Conservation (phyloP, 2,113 vertebrate species). For the Mus musculus region DNA sequence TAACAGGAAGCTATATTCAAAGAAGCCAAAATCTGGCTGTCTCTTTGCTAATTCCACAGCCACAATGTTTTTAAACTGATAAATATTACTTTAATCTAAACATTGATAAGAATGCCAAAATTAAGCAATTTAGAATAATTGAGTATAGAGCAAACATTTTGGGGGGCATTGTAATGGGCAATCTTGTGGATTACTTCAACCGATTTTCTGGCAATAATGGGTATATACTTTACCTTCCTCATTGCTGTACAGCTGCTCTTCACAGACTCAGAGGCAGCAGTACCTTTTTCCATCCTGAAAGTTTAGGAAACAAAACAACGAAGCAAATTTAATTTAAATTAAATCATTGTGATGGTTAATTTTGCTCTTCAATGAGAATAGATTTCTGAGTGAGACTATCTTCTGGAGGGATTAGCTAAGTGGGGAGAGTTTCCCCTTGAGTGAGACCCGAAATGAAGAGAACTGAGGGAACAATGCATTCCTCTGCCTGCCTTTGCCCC, state of each 20-base stretch:
- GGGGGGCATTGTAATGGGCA: not conserved
- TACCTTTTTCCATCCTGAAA: not conserved
- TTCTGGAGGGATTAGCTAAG: not conserved
- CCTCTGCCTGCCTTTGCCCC: too few species aligned
- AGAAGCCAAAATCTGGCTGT: not conserved
- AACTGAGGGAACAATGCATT: too few species aligned
- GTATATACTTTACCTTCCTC: not conserved
- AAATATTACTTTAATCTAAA: not conserved
- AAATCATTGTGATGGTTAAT: not conserved
- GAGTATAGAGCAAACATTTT: not conserved
- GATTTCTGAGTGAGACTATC: not conserved
- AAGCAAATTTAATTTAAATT: not conserved
- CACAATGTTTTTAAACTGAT: not conserved
- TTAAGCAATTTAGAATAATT: not conserved
- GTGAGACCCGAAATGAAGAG: not conserved
- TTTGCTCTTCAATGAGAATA: not conserved
- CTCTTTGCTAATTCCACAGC: not conserved
- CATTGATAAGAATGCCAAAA: not conserved
- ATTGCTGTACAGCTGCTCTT: not conserved
- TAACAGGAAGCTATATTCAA: not conserved
- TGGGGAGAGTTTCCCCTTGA: not conserved
- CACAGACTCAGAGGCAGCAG: not conserved
- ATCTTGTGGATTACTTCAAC: not conserved
- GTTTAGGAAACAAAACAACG: not conserved
- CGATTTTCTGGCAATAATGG: not conserved